phyloP scores from a whole-genome alignment of 2,797 vertebrate species.

The Galago senegalensis region DNA sequence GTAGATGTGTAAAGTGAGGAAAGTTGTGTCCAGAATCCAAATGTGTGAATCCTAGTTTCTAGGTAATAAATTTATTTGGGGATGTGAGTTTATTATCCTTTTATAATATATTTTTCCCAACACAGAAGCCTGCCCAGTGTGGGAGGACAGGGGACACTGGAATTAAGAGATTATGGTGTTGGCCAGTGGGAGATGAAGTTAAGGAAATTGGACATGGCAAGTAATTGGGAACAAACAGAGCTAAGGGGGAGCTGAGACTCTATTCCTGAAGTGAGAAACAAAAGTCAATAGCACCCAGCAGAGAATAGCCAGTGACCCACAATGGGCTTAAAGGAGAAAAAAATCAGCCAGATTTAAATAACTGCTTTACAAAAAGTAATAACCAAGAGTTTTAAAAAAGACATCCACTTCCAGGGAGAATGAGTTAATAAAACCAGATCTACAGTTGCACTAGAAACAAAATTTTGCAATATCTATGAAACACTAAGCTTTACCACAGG shows the following conservation, averaged over 20 bases:
- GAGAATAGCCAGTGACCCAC: background rate
- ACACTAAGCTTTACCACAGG: background rate
- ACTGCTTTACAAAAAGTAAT: background rate
- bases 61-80: background rate
- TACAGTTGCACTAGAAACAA: background rate
- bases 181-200: accelerated
- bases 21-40: background rate
- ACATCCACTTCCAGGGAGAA: background rate
- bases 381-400: background rate
- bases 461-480: background rate
- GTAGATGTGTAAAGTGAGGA: background rate
- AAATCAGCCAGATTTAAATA: background rate
- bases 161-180: background rate
- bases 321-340: background rate
- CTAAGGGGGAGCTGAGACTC: accelerated
- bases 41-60: background rate
- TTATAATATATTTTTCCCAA: background rate
- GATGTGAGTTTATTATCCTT: background rate
- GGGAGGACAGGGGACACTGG: accelerated
- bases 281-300: background rate
- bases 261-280: no score
- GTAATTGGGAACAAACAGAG: no score
- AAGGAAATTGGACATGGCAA: background rate
- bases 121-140: background rate
- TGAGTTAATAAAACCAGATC: background rate